These are phyloP conservation scores for Choloepus didactylus DNA, from an alignment of 2,797 vertebrate genomes.

Conservation along the genomic window DNA sequence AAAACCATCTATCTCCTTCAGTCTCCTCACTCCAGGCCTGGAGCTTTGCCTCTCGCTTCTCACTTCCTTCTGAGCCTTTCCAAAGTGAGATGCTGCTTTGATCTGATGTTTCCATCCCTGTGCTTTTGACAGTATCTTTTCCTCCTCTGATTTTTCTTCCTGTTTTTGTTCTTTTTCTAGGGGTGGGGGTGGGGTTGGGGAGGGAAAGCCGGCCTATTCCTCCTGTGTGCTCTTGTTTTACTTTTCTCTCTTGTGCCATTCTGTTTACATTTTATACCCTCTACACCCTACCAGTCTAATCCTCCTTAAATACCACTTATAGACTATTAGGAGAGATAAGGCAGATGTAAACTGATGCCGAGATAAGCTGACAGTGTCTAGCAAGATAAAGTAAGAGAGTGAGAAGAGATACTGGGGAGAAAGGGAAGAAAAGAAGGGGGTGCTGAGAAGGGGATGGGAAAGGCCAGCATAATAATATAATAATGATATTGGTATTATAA, in stretches of 20 bases:
- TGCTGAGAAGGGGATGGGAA: neutral
- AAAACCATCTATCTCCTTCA: conserved; percentile 61
- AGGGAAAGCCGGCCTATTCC: neutral
- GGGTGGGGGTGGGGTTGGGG: neutral
- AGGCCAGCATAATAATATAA: neutral
- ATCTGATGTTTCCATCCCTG: neutral
- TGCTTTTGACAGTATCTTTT: conserved; percentile 3
- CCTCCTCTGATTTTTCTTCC: neutral
- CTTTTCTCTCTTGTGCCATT: neutral
- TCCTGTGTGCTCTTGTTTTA: neutral
- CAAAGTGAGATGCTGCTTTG: neutral
- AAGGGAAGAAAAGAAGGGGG: neutral
- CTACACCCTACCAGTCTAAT: neutral
- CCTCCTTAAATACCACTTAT: conserved; percentile 2
- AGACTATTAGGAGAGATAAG: neutral
- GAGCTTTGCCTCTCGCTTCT: neutral
- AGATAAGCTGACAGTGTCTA: conserved; percentile 19
- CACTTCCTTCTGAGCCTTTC: neutral
- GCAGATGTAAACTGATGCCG: neutral
- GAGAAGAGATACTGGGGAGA: neutral
- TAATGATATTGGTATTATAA: too few species aligned
- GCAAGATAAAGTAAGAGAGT: neutral
- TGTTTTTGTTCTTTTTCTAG: neutral
- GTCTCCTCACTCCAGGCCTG: neutral
- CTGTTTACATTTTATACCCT: neutral